Evolutionary conservation across 2,113 vertebrate genomes (phyloP), one percentile per base, ranked within the genome.

Genomic region (Centropristis striata): DNA sequence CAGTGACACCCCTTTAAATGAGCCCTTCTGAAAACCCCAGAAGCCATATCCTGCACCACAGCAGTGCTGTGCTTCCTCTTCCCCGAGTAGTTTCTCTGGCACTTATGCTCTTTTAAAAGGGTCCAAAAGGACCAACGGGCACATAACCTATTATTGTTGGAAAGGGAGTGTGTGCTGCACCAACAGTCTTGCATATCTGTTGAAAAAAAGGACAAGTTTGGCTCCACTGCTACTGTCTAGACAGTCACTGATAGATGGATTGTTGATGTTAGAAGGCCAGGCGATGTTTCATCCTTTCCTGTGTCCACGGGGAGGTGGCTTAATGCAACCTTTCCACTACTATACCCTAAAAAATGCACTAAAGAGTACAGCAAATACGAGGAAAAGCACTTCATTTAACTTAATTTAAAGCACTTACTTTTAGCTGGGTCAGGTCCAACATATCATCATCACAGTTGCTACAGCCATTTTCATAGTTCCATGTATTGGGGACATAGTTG

Each of bases 401-500:
- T 83, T 44, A 25, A 66, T 39, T 28, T 78, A 27, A 53, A 63
- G n/a, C n/a, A 95, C 97, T 96, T 94, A 99, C 98, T 78, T 87
- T 83, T 68, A 95, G 64, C 68, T 93, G 79, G 75, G 97, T 96
- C 63, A 99, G 89, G 80, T 99, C 96, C 83, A 97, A 9, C 54
- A 95, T 83, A 75, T 98, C 95, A 42, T 95, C 74, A 68, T 98
- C 96, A 90, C 98, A 99, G 81, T 94, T 68, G 70, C 70, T 85
- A 71, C 98, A 99, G 80, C 97, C 97, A n/a, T 85, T 92, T 81
- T 99, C 97, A 64, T 94, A 96, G 70, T 96, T 99, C 98, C 98
- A 99, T 23, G 92, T 86, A 81, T 98, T 96, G 63, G 98, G 98
- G 42, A 99, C 92, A 71, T 99, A 99, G 94, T 99, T 99, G 80